phyloP scores from a whole-genome alignment of 1,140 invertebrate species.

The Hermetia illucens region DNA sequence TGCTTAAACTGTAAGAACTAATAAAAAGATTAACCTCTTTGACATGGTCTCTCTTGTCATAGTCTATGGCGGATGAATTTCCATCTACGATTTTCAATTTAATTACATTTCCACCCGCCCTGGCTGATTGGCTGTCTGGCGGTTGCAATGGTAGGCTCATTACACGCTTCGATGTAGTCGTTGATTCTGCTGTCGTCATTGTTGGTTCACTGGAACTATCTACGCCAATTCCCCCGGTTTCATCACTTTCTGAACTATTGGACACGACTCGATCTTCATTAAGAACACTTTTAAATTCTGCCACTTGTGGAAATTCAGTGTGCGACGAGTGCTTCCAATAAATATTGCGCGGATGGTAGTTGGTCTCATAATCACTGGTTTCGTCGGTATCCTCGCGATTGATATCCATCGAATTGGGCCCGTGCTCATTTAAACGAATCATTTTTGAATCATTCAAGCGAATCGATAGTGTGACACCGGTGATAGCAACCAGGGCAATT shows the following conservation, averaged over 20 bases:
- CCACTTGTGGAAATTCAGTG: no score
- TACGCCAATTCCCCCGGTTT: no score
- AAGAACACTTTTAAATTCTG: no score
- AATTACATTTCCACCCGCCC: no score
- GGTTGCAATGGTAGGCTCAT: conserved; percentile 3
- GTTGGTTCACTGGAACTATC: conserved; percentile 5
- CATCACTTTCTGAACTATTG: no score
- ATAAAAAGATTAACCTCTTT: conserved; percentile 29
- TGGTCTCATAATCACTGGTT: no score
- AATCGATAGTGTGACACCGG: conserved; percentile 28
- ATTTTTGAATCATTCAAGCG: conserved; percentile 29
- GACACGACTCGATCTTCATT: no score
- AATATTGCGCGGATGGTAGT: no score
- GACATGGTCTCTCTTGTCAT: conserved; percentile 21
- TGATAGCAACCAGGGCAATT: conserved; percentile 29
- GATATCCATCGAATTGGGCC: no score
- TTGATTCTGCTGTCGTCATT: conserved; percentile 7
- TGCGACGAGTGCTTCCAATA: no score
- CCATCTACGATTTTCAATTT: conserved; percentile 20
- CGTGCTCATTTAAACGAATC: conserved; percentile 25
- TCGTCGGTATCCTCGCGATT: no score
- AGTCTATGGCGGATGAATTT: conserved; percentile 24
- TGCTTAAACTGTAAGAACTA: no score
- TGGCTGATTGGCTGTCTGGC: conserved; percentile 1
- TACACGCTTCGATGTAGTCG: conserved; percentile 1